Evolutionary conservation across 2,888 invertebrate species (phyloP).

Genomic region (Ptilodon capucinus): DNA sequence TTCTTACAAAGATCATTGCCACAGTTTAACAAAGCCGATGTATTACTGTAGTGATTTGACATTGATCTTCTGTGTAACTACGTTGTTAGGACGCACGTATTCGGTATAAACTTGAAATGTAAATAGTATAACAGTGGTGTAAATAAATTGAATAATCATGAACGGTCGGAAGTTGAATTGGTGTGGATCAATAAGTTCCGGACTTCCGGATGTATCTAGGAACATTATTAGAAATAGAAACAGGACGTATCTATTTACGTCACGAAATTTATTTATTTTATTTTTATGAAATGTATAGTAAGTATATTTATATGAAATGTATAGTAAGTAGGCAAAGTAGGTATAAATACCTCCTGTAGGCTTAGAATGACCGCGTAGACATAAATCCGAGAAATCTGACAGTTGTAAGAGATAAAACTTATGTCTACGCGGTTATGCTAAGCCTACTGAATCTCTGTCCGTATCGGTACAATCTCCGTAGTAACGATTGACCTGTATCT

Average conservation of each 20-base stretch:
- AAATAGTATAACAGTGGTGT: constrained; percentile 5
- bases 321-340: no score
- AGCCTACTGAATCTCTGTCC: no score
- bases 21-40: background rate
- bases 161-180: constrained; percentile 19
- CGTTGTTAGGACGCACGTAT: background rate
- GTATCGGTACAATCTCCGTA: no score
- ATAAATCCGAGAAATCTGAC: no score
- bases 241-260: background rate
- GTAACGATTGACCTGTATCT: no score
- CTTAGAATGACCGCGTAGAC: no score
- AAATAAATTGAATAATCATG: constrained; percentile 13
- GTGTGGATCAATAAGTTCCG: constrained; percentile 10
- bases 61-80: background rate
- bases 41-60: background rate
- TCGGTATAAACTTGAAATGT: constrained; percentile 3
- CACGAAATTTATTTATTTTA: no score
- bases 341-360: no score
- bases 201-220: constrained; percentile 18
- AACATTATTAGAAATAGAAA: background rate
- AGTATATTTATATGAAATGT: no score
- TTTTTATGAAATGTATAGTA: no score
- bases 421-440: no score
- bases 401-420: no score
- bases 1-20: background rate